Conservation (phyloP, 2,888 invertebrate genomes). For the Plebejus argus region DNA sequence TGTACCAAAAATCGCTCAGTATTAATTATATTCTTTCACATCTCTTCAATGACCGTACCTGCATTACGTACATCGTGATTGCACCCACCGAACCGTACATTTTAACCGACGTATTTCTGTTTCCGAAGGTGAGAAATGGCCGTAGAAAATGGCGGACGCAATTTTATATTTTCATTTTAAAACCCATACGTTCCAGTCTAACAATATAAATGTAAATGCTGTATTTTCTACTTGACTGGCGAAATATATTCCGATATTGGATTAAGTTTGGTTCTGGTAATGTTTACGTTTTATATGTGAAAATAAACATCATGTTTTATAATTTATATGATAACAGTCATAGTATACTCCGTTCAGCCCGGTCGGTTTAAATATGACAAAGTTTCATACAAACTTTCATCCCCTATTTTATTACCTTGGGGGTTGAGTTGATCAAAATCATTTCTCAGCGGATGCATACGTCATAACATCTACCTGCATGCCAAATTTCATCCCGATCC, state of each 20-base stretch:
- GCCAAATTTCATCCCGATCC: no score
- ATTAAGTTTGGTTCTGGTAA: not conserved
- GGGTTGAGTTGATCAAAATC: no score
- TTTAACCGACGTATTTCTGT: not conserved
- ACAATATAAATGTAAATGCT: not conserved
- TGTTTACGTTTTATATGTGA: not conserved
- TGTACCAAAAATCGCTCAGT: no score
- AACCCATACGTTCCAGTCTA: not conserved
- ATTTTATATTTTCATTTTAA: slow-evolving; percentile 13
- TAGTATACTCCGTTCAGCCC: no score
- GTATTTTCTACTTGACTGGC: not conserved
- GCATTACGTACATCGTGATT: not conserved
- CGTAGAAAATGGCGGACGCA: not conserved
- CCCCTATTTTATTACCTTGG: no score
- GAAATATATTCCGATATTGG: not conserved
- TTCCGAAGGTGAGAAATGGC: not conserved
- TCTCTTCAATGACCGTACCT: not conserved
- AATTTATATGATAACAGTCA: no score
- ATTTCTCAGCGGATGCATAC: no score
- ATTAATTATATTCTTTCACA: no score
- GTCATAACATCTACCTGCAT: no score
- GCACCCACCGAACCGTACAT: not conserved
- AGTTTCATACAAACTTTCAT: no score
- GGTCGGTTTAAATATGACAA: no score
- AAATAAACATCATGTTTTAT: no score